phyloP scores from a whole-genome alignment of 2,797 vertebrate species.

The Myioborus miniatus region DNA sequence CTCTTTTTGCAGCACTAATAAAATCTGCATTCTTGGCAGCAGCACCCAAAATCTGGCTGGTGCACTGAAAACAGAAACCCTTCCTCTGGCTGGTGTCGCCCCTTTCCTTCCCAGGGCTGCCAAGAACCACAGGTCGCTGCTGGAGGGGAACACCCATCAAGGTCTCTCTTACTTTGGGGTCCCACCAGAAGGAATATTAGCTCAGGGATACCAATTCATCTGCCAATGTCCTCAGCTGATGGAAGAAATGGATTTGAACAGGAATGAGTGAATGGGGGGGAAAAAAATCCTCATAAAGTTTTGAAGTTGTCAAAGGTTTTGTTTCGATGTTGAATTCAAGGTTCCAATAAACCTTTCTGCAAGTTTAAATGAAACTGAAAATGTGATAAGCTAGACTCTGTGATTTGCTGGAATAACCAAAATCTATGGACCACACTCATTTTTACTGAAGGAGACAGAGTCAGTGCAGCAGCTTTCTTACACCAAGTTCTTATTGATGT shows the following conservation, averaged over 20 bases:
- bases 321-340: background rate
- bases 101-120: background rate
- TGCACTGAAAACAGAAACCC: constrained; percentile 24
- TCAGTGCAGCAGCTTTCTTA: background rate
- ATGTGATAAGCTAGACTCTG: background rate
- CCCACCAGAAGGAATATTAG: background rate
- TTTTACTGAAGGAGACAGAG: background rate
- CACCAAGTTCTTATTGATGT: background rate
- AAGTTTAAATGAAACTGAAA: background rate
- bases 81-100: background rate
- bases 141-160: background rate
- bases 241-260: background rate
- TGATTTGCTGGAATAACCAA: background rate
- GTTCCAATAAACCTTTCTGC: background rate
- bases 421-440: background rate
- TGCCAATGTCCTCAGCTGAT: background rate
- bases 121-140: constrained; percentile 3
- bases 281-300: fast-evolving
- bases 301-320: background rate
- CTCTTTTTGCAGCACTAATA: constrained; percentile 18
- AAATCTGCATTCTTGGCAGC: constrained; percentile 60
- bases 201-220: background rate
- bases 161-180: background rate
- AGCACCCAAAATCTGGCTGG: background rate
- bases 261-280: fast-evolving